Evolutionary conservation across 1,140 invertebrate genomes (phyloP), one percentile per base, ranked within the genome.

Genomic region (Drosophila paulistorum): DNA sequence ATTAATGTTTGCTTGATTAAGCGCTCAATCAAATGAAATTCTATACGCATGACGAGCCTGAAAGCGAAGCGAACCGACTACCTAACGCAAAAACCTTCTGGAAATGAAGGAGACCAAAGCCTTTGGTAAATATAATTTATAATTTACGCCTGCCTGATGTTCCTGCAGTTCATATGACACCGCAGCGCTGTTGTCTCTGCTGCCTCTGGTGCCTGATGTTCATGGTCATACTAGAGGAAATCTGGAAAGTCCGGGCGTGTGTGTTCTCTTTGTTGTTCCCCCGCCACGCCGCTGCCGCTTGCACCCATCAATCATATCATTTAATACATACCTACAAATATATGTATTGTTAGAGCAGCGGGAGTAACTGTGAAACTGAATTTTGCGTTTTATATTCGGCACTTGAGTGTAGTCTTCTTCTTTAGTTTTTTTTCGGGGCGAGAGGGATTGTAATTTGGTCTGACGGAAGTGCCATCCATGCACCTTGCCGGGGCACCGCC

Each of bases 1-100:
- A 87, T 84, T 87, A 89, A 83, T 87, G 84, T 89, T 87, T 81
- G 84, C 84, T 87, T 89, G 84, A 87, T 87, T 87, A 83, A 84
- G 77, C 84, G 84, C 80, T 87, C 84, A 87, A 87, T 87, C 84
- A 87, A 87, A 87, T 73, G 84, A 87, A 87, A 87, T 89, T 89
- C 84, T 89, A 87, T 84, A 83, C 84, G 84, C 84, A 87, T 89
- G 84, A 81, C 74, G 66, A 73, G 41, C 69, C 67, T 42, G 68
- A 68, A 78, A 71, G 59, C 61, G 62, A 64, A 75, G 33, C 66
- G 60, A 23, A 66, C 68, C 30, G 30, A 30, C 61, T 67, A 77
- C 77, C 14, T n/a, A 71, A 37, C 68, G n/a, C 41, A 48, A 58
- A 48, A 30, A 30, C 30, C 65, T 11, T 26, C 41, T 55, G 37